phyloP scores from a whole-genome alignment of 2,888 invertebrate genomes.

The Sthenelais limicola region DNA sequence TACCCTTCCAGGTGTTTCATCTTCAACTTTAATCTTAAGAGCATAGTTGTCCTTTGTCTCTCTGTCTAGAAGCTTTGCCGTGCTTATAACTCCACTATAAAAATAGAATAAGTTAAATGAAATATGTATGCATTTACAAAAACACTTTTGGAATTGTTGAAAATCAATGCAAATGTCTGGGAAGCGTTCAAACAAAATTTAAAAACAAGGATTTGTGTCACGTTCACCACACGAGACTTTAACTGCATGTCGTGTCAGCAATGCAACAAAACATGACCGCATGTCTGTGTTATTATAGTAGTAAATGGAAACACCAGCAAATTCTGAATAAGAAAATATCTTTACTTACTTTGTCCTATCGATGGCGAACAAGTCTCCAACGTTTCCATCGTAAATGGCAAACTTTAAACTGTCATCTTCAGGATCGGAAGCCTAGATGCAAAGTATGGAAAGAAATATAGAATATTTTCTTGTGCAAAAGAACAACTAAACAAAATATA shows the following conservation, averaged over 20 bases:
- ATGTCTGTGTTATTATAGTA: no score
- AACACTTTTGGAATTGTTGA: neutral
- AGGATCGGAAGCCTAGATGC: slow-evolving; percentile 56
- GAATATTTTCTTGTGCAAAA: no score
- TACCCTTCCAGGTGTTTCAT: slow-evolving; percentile 41
- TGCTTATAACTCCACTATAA: slow-evolving; percentile 69
- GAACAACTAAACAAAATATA: no score
- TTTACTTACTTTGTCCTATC: slow-evolving; percentile 45
- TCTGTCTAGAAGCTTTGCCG: slow-evolving; percentile 82
- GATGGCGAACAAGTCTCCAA: slow-evolving; percentile 43
- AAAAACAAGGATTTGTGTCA: no score
- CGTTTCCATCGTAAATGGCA: slow-evolving; percentile 50
- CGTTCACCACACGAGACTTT: no score
- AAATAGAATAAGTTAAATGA: neutral
- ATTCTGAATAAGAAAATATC: neutral
- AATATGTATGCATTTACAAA: neutral
- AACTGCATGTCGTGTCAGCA: no score
- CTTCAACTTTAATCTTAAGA: slow-evolving; percentile 44
- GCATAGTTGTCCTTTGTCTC: slow-evolving; percentile 82
- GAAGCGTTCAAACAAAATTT: neutral
- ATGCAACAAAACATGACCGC: no score
- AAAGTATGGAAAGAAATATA: no score
- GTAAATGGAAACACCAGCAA: neutral
- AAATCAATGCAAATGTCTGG: neutral
- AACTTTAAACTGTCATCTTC: slow-evolving; percentile 52